phyloP scores from a whole-genome alignment of 1,140 invertebrate species.

The Brachionus sp. region DNA sequence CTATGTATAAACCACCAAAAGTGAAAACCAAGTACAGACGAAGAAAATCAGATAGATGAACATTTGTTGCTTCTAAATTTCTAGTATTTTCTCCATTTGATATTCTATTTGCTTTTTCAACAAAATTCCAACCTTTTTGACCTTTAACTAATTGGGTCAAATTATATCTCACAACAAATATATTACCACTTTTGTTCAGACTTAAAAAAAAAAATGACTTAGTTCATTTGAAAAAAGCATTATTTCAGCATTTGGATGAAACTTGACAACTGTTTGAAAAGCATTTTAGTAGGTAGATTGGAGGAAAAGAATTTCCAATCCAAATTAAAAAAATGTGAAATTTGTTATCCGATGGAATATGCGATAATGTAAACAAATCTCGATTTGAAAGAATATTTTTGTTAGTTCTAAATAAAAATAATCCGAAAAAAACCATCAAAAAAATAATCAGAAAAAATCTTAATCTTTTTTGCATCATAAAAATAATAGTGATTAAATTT shows the following conservation, averaged over 20 bases:
- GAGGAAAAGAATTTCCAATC: background rate
- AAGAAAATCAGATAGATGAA: background rate
- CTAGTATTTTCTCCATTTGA: background rate
- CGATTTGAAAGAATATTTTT: background rate
- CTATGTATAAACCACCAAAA: background rate
- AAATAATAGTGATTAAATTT: too few species aligned
- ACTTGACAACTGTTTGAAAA: background rate
- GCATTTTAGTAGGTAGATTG: background rate
- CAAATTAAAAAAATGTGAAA: constrained; percentile 17
- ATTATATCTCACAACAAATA: background rate
- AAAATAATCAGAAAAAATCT: background rate
- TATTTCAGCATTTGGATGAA: constrained; percentile 8
- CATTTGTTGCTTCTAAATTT: background rate
- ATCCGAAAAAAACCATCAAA: background rate
- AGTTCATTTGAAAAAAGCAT: constrained; percentile 19
- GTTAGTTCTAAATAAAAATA: background rate
- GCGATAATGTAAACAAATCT: background rate
- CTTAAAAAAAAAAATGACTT: background rate
- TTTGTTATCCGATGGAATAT: background rate
- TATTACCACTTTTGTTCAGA: background rate
- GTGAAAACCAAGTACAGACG: background rate
- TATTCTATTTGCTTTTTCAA: background rate
- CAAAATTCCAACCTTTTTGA: background rate
- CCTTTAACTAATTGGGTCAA: background rate
- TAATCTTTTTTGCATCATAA: background rate